Percentiles rank a stretch among this genome's conserved stretches.
These are phyloP conservation scores for Mystacornis crossleyi DNA, from an alignment of 2,113 vertebrate species.

Conservation along the genomic window DNA sequence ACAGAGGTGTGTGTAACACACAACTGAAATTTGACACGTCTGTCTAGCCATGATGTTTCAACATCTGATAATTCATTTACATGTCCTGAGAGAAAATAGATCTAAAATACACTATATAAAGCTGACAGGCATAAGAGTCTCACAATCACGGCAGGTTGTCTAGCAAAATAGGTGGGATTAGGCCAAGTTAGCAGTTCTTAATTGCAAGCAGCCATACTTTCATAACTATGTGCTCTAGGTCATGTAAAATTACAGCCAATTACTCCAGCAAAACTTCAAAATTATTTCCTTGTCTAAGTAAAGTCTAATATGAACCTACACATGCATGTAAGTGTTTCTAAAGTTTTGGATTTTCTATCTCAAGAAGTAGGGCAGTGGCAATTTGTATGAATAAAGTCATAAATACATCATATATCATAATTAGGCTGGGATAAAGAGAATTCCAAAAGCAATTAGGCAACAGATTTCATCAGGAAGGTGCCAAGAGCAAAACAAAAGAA, in stretches of 20 bases:
- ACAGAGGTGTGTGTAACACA: slow-evolving; percentile 53
- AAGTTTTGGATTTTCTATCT: neutral
- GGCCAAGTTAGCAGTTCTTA: neutral
- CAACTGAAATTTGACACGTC: slow-evolving; percentile 49
- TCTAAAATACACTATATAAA: slow-evolving; percentile 18
- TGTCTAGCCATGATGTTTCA: slow-evolving; percentile 54
- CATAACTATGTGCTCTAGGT: neutral
- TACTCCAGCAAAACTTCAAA: neutral
- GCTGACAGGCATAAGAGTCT: neutral
- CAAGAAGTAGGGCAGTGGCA: neutral
- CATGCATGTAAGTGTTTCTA: neutral
- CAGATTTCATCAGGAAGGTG: neutral
- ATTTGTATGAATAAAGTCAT: neutral
- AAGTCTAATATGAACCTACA: neutral
- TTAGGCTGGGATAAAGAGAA: neutral
- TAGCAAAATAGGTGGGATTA: neutral
- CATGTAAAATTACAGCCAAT: neutral
- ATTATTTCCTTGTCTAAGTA: neutral
- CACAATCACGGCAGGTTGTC: neutral
- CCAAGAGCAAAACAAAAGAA: slow-evolving; percentile 29
- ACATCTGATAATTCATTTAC: slow-evolving; percentile 69
- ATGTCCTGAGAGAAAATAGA: slow-evolving; percentile 29
- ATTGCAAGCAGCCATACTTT: neutral
- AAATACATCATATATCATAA: neutral
- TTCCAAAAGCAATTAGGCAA: slow-evolving; percentile 40